phyloP scores from a whole-genome alignment of 2,113 vertebrate species.

The Columba janthina region DNA sequence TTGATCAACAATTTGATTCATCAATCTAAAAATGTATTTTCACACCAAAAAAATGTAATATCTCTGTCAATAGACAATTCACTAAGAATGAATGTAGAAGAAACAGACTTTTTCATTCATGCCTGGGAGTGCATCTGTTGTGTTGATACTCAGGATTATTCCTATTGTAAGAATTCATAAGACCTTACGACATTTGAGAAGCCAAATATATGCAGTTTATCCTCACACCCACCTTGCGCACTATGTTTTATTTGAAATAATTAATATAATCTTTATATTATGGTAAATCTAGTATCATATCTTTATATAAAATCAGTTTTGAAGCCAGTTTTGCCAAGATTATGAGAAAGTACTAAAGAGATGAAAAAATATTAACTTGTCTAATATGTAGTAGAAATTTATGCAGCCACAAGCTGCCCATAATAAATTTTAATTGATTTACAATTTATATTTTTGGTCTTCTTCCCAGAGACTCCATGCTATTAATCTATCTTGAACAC shows the following conservation, averaged over 20 bases:
- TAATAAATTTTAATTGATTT: slow-evolving; percentile 58
- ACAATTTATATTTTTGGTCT: slow-evolving; percentile 58
- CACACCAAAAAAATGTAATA: neutral
- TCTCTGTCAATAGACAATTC: neutral
- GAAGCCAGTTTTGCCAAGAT: neutral
- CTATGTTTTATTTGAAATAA: neutral
- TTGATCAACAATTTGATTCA: neutral
- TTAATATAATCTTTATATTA: neutral
- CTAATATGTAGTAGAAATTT: slow-evolving; percentile 21
- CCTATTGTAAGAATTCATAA: neutral
- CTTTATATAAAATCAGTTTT: neutral
- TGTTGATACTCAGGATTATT: neutral
- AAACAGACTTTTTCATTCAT: neutral
- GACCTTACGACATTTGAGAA: neutral
- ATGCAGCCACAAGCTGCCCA: slow-evolving; percentile 34
- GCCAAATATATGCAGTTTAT: accelerated
- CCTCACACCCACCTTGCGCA: accelerated
- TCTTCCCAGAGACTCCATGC: slow-evolving; percentile 17
- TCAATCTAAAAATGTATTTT: neutral
- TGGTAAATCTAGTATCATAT: neutral
- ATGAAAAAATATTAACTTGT: slow-evolving; percentile 40
- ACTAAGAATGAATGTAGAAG: accelerated
- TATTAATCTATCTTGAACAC: slow-evolving; percentile 35
- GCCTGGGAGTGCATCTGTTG: accelerated
- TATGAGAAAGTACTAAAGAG: neutral